Percentiles rank a stretch among this genome's conserved stretches.
phyloP scores from a whole-genome alignment of 1,140 invertebrate species.

The Rhopalosiphum padi region DNA sequence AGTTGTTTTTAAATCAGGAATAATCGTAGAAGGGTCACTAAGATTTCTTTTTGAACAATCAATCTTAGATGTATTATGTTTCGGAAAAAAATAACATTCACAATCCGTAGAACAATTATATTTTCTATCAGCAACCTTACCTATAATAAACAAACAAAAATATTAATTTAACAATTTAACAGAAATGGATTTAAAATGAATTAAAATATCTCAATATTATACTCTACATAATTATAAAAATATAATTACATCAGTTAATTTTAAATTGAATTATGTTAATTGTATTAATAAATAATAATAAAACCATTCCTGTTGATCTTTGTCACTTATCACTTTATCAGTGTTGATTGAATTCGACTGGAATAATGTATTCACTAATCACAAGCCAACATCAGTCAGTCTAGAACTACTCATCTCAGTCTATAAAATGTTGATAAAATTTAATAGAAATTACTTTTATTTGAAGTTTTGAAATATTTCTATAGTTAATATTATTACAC shows the following conservation, averaged over 20 bases:
- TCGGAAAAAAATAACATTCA: neutral
- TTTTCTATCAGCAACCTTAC: neutral
- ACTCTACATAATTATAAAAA: too few species aligned
- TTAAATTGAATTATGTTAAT: neutral
- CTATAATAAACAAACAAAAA: neutral
- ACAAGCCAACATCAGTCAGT: too few species aligned
- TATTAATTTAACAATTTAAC: neutral
- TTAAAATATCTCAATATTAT: too few species aligned
- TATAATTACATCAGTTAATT: neutral
- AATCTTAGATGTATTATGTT: neutral
- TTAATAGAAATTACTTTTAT: too few species aligned
- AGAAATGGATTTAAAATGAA: neutral
- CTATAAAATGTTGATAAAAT: too few species aligned
- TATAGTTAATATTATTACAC: too few species aligned
- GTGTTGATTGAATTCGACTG: neutral
- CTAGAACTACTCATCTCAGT: too few species aligned
- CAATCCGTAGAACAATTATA: neutral
- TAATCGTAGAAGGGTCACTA: neutral
- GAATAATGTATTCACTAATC: too few species aligned
- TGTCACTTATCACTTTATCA: neutral
- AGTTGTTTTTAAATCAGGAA: neutral
- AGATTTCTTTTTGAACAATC: conserved; percentile 10
- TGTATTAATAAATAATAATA: neutral
- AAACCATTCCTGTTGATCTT: neutral
- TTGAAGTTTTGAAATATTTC: too few species aligned